Evolutionary conservation across 2,113 vertebrate genomes (phyloP).

Genomic region (Poecilia latipinna): DNA sequence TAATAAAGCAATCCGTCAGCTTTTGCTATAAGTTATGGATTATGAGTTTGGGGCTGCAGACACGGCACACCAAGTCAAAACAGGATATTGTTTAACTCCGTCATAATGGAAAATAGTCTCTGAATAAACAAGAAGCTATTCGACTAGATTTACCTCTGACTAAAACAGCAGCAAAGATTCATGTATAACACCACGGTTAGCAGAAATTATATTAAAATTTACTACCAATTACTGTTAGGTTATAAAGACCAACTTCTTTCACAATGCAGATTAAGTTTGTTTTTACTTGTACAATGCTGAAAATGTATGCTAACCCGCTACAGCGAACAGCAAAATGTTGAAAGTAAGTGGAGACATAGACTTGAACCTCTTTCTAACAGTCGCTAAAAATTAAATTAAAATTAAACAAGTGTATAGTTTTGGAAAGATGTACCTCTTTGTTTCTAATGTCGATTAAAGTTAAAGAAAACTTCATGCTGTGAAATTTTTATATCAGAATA

Average conservation of each 20-base stretch:
- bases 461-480: too few species aligned
- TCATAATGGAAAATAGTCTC: background rate
- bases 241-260: background rate
- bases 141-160: background rate
- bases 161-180: background rate
- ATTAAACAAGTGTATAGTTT: too few species aligned
- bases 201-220: background rate
- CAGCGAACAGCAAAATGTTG: too few species aligned
- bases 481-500: too few species aligned
- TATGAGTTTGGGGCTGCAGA: background rate
- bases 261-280: background rate
- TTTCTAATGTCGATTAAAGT: too few species aligned
- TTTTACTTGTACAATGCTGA: background rate
- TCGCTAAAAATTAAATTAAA: too few species aligned
- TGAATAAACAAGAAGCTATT: background rate
- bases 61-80: background rate
- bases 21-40: background rate
- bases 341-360: too few species aligned
- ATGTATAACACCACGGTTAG: background rate
- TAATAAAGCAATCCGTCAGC: background rate
- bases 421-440: too few species aligned
- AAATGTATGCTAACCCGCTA: background rate
- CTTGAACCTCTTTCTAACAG: too few species aligned
- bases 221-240: background rate
- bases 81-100: background rate